Percentiles rank a stretch among this genome's conserved stretches.
These are phyloP conservation scores for Apodemus sylvaticus DNA, from an alignment of 2,113 vertebrate genomes.

Conservation along the genomic window DNA sequence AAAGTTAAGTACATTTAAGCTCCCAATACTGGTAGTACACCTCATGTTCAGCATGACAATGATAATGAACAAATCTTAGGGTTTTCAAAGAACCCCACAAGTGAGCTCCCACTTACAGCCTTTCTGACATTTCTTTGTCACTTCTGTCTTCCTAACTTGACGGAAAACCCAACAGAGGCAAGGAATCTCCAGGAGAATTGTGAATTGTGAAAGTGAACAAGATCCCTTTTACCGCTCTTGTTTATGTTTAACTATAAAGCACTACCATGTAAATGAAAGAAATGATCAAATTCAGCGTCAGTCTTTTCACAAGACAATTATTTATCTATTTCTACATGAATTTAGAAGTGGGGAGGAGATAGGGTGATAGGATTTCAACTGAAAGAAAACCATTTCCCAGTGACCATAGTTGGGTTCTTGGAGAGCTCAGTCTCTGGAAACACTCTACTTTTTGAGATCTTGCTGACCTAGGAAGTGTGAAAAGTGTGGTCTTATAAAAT, in stretches of 20 bases:
- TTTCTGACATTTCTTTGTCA: background rate
- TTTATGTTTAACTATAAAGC: background rate
- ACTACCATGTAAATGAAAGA: background rate
- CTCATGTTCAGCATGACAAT: background rate
- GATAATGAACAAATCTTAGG: background rate
- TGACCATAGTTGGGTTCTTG: background rate
- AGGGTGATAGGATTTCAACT: background rate
- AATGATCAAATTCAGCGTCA: background rate
- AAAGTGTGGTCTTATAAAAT: background rate
- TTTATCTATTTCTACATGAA: background rate
- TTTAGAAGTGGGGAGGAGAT: background rate
- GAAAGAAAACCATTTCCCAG: background rate
- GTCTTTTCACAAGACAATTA: background rate
- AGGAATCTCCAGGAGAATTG: background rate
- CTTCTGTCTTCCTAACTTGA: background rate
- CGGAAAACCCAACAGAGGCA: background rate
- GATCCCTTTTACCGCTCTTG: background rate
- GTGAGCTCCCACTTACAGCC: background rate
- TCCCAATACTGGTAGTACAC: background rate
- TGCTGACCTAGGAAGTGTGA: constrained; percentile 47
- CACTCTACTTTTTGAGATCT: background rate
- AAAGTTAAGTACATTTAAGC: background rate
- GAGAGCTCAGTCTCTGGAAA: background rate
- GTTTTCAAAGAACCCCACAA: background rate
- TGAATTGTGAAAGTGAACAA: background rate